Base-by-base conservation (phyloP, 2,113 vertebrate genomes). In the Prolemur simus region DNA sequence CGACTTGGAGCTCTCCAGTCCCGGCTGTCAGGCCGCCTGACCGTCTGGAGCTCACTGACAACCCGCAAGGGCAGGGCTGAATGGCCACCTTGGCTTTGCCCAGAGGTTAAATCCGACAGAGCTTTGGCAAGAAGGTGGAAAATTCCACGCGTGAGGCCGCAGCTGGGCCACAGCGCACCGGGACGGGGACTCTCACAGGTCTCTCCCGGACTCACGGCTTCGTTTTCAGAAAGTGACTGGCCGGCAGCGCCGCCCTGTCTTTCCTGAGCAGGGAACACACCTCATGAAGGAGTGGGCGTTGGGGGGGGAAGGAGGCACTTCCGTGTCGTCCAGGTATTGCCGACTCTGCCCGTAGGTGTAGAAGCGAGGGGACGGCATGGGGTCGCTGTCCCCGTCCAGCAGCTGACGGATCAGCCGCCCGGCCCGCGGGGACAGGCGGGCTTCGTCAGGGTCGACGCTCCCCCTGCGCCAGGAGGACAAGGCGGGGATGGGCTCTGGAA, bases 301-400 rank as follows among this genome's bases (percentile, higher is more conserved):
- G 29, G 99, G 99, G n/a, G 99, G 99, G 1, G 99, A 99, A 32
- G 99, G 99, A 77, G 99, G 99, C 97, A 99, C 99, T 98, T 99
- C 99, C 0, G 99, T 99, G 97, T 99, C 99, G 39, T 99, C 99
- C 98, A 99, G 98, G 97, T 99, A 99, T 97, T 99, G 99, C 29
- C 99, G 99, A 92, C 99, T 99, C 71, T 99, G 99, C 74, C 99
- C 99, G 1, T 99, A 99, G 86, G 99, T 99, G 11, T 99, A 99
- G 98, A 99, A 99, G 10, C 99, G 99, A n/a, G 99, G 99, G 0
- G 99, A 99, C 85, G 99, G 98, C 99, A 99, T 99, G 34, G 99
- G 99, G 98, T 99, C 99, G 0, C 99, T 99, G 97, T 99, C 99
- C 81, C 99, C 99, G 81, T 99, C 99, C 96, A 99, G 95, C 17